Percentiles rank a stretch among this genome's conserved stretches.
These are phyloP conservation scores for Temnothorax rugatulus DNA, from an alignment of 2,888 invertebrate genomes.

Conservation along the genomic window DNA sequence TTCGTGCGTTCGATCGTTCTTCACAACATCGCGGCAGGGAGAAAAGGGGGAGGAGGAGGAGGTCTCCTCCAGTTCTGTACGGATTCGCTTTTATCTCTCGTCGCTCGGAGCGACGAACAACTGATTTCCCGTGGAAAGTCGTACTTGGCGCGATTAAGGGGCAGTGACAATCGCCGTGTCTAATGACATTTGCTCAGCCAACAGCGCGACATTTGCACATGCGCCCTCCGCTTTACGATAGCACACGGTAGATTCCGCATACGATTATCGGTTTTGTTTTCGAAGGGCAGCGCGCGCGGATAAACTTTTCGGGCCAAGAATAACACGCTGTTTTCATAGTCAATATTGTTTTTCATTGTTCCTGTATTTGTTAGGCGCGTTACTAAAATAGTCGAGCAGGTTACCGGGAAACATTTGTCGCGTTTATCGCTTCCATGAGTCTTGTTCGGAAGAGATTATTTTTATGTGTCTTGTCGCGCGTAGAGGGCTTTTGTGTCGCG, in stretches of 20 bases:
- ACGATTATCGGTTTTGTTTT: conserved; percentile 43
- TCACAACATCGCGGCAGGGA: background rate
- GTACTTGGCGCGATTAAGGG: conserved; percentile 40
- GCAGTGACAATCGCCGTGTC: conserved; percentile 16
- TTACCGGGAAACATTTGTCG: conserved; percentile 8
- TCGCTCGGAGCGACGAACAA: conserved; percentile 26
- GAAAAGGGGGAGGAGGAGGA: background rate
- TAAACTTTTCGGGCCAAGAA: conserved; percentile 46
- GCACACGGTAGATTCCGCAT: conserved; percentile 14
- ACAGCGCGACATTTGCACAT: conserved; percentile 43
- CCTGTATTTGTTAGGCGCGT: conserved; percentile 46
- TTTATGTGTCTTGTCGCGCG: background rate
- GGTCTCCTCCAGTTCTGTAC: background rate
- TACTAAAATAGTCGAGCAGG: conserved; percentile 37
- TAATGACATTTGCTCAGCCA: conserved; percentile 55
- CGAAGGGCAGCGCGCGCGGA: conserved; percentile 12
- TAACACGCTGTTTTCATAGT: conserved; percentile 45
- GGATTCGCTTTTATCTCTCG: conserved; percentile 25
- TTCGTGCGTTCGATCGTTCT: conserved; percentile 39
- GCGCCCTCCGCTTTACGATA: background rate
- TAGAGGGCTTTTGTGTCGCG: background rate
- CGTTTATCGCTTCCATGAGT: conserved; percentile 7
- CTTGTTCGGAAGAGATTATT: conserved; percentile 14
- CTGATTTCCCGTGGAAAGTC: conserved; percentile 35
- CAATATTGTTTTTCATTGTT: conserved; percentile 53